phyloP scores from a whole-genome alignment of 2,888 invertebrate genomes.

The Sussaba pulchella region DNA sequence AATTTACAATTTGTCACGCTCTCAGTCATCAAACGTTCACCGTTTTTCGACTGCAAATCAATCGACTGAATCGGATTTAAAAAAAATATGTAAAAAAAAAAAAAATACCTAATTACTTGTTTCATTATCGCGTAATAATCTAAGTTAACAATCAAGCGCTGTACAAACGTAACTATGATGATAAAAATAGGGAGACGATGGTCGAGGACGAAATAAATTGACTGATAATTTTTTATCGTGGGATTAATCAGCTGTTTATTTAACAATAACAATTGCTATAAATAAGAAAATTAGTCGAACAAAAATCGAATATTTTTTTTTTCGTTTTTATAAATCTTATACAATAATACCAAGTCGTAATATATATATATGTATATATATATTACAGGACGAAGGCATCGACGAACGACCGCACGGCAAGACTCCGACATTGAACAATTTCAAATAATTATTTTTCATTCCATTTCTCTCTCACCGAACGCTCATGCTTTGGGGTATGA shows the following conservation, averaged over 20 bases:
- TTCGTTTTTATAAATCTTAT: conserved; percentile 69
- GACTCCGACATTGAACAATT: conserved; percentile 30
- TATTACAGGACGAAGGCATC: conserved; percentile 44
- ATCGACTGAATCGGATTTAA: background rate
- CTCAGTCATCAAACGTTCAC: conserved; percentile 9
- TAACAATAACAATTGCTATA: conserved; percentile 78
- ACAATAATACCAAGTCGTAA: conserved; percentile 67
- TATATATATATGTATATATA: conserved; percentile 54
- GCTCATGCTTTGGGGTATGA: conserved; percentile 1
- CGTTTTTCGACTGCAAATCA: background rate
- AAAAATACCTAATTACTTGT: background rate
- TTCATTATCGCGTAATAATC: background rate
- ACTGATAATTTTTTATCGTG: conserved; percentile 45
- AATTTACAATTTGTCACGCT: conserved; percentile 14
- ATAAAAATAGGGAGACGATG: background rate
- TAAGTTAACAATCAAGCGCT: conserved; percentile 45
- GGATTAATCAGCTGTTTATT: conserved; percentile 77
- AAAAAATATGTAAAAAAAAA: background rate
- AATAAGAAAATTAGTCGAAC: conserved; percentile 71
- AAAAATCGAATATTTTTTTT: conserved; percentile 65
- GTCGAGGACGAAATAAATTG: conserved; percentile 11
- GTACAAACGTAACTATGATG: conserved; percentile 51
- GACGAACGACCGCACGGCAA: conserved; percentile 42
- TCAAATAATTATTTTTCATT: conserved; percentile 12
- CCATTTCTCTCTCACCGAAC: conserved; percentile 21